A percentile compares a stretch with the other conserved stretches of the same genome.
These are phyloP conservation scores for Drosophila paramelanica DNA, from an alignment of 2,888 invertebrate genomes.

Conservation along the genomic window DNA sequence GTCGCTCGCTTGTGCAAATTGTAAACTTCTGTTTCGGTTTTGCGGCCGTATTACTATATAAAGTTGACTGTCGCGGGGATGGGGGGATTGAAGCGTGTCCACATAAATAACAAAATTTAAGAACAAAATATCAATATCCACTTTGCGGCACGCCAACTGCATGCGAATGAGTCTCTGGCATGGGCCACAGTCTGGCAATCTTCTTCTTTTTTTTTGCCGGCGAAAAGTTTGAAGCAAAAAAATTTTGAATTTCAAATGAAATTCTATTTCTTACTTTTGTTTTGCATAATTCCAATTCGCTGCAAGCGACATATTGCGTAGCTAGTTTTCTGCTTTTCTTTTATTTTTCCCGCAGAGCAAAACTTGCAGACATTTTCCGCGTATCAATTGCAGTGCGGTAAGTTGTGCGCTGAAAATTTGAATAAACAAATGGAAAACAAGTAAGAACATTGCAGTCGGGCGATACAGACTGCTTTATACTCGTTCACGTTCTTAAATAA, in stretches of 20 bases:
- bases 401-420: background rate
- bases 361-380: conserved; percentile 29
- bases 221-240: conserved; percentile 7
- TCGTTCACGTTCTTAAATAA: too few species aligned
- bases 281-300: conserved; percentile 54
- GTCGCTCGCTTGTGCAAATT: conserved; percentile 59
- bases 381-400: conserved; percentile 30
- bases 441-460: too few species aligned
- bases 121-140: conserved; percentile 86
- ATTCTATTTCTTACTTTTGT: conserved; percentile 75
- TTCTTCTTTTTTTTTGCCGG: background rate
- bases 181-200: conserved; percentile 34
- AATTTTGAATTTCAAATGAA: conserved; percentile 66
- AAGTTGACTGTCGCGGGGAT: background rate
- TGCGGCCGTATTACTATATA: conserved; percentile 16
- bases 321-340: conserved; percentile 39
- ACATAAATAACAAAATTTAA: conserved; percentile 85
- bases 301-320: conserved; percentile 52
- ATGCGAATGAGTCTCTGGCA: conserved; percentile 75
- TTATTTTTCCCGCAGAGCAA: conserved; percentile 8
- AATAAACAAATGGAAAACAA: background rate
- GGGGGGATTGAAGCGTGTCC: conserved; percentile 53
- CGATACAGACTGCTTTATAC: too few species aligned
- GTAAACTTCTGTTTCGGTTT: conserved; percentile 66
- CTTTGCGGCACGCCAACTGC: conserved; percentile 84